Conservation (phyloP, 2,113 vertebrate species). For the Puffinus mauretanicus region DNA sequence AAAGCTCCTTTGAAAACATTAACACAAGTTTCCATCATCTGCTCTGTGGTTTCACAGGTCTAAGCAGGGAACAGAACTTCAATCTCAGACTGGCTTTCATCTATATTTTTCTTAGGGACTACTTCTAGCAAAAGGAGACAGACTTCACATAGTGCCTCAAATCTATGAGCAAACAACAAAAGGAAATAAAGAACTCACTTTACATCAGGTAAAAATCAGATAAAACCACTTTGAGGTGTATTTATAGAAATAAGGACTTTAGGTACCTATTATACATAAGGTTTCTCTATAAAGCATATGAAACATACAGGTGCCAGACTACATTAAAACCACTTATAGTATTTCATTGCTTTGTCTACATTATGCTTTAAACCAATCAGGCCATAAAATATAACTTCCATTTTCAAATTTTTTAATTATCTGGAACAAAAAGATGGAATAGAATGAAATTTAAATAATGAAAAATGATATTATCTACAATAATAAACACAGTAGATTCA, state of each 20-base stretch:
- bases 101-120: neutral
- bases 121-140: neutral
- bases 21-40: neutral
- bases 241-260: neutral
- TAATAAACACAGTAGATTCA: neutral
- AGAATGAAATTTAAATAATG: neutral
- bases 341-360: neutral
- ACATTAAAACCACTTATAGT: neutral
- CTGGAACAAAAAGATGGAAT: neutral
- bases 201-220: neutral
- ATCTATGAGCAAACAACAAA: neutral
- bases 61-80: neutral
- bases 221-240: neutral
- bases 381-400: neutral
- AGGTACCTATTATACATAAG: neutral
- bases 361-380: neutral
- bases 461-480: neutral
- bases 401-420: neutral
- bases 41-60: neutral
- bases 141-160: neutral
- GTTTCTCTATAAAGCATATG: neutral
- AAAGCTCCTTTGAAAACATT: neutral
- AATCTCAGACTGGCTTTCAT: neutral
- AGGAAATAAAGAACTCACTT: neutral
- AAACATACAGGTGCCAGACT: neutral